Base-by-base conservation (phyloP, 2,113 vertebrate genomes). In the Aegotheles bennettii region DNA sequence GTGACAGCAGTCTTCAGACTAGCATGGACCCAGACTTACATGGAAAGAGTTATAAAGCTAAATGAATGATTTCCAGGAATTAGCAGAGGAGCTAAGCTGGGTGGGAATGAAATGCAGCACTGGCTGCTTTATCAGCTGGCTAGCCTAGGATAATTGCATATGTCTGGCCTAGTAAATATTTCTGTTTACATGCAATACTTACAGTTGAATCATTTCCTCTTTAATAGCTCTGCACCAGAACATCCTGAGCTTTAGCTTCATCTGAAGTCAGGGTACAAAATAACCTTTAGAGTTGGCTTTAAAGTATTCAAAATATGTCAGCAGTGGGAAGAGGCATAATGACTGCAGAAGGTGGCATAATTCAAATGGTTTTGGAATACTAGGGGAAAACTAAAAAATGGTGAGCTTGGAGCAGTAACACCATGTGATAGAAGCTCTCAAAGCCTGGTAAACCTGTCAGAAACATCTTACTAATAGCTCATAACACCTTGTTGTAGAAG, bases 381-480 rank as follows among this genome's bases (percentile, higher is more conserved):
- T 7, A 36, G 53, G 23, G 61, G 43, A 6, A 65, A 82, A 21
- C 61, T 53, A 28, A 75, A 69, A 59, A 87, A 42, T 17, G 42
- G 90, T 42, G 65, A 85, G 23, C 36, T 93, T 73, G 13, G 54
- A 83, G 51, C 54, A 69, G 69, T 9, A 77, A 16, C 56, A 36
- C 76, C 16, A 9, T 12, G 86, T 70, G 63, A 35, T 60, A 67
- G 40, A 73, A 90, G 73, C 69, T 79, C 91, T 48, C 74, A 54
- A 77, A 96, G 79, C 60, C 91, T 92, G 76, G 73, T 86, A 96
- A 96, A 93, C 59, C 54, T 96, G 53, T 94, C 91, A 94, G 87
- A 86, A 95, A 77, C 75, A 8, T 64, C 43, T 57, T 82, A 73
- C 48, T 94, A 93, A 92, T 93, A 94, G 84, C 70, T 94, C 83